Base-by-base conservation (phyloP, 2,888 invertebrate genomes). In the Chrysomela aeneicollis region DNA sequence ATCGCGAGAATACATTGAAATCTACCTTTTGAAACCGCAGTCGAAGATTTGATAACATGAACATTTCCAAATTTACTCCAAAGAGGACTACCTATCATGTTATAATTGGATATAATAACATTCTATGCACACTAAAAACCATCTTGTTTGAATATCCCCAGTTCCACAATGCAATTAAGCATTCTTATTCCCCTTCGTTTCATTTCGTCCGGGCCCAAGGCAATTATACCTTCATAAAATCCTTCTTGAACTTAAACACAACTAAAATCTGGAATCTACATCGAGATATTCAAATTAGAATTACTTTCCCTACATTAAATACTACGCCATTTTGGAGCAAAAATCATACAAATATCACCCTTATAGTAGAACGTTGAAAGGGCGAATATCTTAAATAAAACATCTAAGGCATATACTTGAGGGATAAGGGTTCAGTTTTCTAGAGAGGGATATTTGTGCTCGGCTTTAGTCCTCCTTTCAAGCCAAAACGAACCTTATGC, bases 241-340 rank as follows among this genome's bases (percentile, higher is more conserved):
- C 76, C 78, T 80, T 78, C 80, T 80, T 79, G 78, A 80, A 80
- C 80, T 79, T 79, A 78, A 78, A 79, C 79, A 78, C 72, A 75
- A 75, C 76, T 74, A 73, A 79, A 80, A 79, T 80, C 80, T 79
- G 78, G 78, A 79, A 77, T 77, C 77, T 72, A 74, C 76, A 75
- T 74, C 73, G 77, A 78, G 79, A 77, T 78, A 78, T 79, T 77
- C 78, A 78, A 80, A 80, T 78, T 76, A 77, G 78, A 77, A 80
- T 80, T 80, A 81, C 80, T 80, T 78, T 79, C 81, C 80, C 79
- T 78, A 80, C 80, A 81, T 81, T 80, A 80, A 81, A 81, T 81
- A 79, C 72, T 71, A 74, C 80, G 80, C 81, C 81, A 81, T 81
- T 81, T 80, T 79, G 78, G 72, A 68, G 67, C 75, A 77, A 79